Conservation (phyloP, 1,140 invertebrate species). For the Drosophila ohnishii region DNA sequence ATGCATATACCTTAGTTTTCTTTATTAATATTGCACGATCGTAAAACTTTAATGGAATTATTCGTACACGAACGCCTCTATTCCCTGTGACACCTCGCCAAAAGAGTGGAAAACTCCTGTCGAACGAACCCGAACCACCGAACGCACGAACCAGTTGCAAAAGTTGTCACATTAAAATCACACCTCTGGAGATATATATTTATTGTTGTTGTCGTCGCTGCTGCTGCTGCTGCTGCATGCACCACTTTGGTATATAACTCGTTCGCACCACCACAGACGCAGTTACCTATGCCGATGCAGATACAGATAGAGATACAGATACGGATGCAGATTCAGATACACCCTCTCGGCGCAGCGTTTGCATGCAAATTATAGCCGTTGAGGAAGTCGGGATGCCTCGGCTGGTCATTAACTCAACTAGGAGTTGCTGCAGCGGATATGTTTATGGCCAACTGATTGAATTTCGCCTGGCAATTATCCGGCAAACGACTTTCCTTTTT, state of each 20-base stretch:
- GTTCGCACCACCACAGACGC: constrained; percentile 50
- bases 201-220: constrained; percentile 65
- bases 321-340: constrained; percentile 47
- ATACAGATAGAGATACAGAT: constrained; percentile 21
- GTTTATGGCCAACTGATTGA: constrained; percentile 64
- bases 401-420: constrained; percentile 59
- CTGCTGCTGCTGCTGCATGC: constrained; percentile 51
- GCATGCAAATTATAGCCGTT: constrained; percentile 72
- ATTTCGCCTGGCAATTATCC: constrained; percentile 44
- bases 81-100: constrained; percentile 43
- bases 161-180: constrained; percentile 81
- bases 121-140: constrained; percentile 14
- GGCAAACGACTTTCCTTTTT: constrained; percentile 51
- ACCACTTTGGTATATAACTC: constrained; percentile 69
- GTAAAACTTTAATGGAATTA: constrained; percentile 54
- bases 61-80: constrained; percentile 41
- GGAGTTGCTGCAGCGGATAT: constrained; percentile 62
- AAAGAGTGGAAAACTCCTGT: constrained; percentile 18
- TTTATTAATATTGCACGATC: constrained; percentile 36
- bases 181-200: constrained; percentile 77
- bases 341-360: constrained; percentile 60
- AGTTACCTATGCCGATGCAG: constrained; percentile 27
- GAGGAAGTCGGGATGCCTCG: constrained; percentile 59
- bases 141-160: constrained; percentile 70
- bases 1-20: constrained; percentile 28